A percentile compares a stretch with the other conserved stretches of the same genome.
These are phyloP conservation scores for Epinephelus malabaricus DNA, from an alignment of 2,797 vertebrate species.

Conservation along the genomic window DNA sequence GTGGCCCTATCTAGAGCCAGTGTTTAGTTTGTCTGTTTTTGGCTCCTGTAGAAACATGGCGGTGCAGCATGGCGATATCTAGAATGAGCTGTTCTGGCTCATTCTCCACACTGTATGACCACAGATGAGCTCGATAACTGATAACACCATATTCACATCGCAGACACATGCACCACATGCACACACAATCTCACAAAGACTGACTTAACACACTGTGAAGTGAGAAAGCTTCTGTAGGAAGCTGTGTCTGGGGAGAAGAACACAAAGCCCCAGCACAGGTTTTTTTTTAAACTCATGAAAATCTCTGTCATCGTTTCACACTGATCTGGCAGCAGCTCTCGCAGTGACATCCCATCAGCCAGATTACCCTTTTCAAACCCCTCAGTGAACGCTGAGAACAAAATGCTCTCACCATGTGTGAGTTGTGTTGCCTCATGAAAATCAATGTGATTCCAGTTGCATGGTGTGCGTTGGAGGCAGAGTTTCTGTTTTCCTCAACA, in stretches of 20 bases:
- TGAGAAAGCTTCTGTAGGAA: slow-evolving; percentile 36
- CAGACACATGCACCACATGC: slow-evolving; percentile 10
- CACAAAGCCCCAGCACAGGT: slow-evolving; percentile 6
- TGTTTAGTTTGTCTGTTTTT: too few relatives aligned
- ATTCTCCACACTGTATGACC: slow-evolving; percentile 5
- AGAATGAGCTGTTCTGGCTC: slow-evolving; percentile 43
- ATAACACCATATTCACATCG: slow-evolving; percentile 11
- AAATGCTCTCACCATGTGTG: slow-evolving; percentile 42
- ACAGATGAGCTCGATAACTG: slow-evolving; percentile 21
- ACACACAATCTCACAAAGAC: background rate
- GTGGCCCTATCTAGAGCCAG: too few relatives aligned
- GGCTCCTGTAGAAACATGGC: too few relatives aligned
- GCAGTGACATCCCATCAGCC: slow-evolving; percentile 41
- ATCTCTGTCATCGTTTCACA: slow-evolving; percentile 56
- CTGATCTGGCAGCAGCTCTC: slow-evolving; percentile 41
- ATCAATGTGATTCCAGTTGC: slow-evolving; percentile 27
- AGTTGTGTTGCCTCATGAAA: slow-evolving; percentile 26
- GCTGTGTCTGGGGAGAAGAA: slow-evolving; percentile 24
- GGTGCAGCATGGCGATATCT: background rate
- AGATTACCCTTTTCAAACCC: slow-evolving; percentile 22
- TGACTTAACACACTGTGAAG: slow-evolving; percentile 19
- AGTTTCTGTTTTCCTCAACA: slow-evolving; percentile 13
- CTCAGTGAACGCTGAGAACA: slow-evolving; percentile 49
- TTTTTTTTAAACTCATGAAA: slow-evolving; percentile 30
- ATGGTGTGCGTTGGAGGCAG: slow-evolving; percentile 1